Conservation (phyloP, 2,888 invertebrate genomes). For the Sphinx pinastri region DNA sequence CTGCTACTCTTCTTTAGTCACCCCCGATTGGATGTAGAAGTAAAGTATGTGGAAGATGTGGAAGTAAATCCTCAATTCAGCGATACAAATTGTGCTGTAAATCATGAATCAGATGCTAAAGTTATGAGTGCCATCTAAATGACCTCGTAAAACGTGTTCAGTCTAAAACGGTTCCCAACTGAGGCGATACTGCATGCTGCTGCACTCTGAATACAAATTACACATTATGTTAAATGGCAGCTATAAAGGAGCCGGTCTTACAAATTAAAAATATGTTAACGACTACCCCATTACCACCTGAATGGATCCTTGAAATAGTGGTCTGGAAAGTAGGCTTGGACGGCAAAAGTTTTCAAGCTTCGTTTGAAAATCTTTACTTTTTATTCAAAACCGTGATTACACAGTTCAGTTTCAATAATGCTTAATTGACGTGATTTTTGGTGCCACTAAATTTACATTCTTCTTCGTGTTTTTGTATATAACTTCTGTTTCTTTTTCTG, state of each 20-base stretch:
- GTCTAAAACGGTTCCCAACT: background rate
- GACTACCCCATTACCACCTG: background rate
- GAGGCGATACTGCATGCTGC: background rate
- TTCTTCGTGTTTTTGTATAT: background rate
- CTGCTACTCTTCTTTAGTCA: too few relatives aligned
- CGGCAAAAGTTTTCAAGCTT: background rate
- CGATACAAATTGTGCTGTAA: background rate
- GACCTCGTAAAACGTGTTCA: background rate
- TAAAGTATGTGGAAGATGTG: too few relatives aligned
- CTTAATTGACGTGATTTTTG: background rate
- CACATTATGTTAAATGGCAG: background rate
- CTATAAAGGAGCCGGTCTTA: background rate
- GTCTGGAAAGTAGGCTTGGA: background rate
- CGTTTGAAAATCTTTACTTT: background rate
- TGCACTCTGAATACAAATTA: background rate
- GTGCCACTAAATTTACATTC: background rate
- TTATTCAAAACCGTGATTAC: background rate
- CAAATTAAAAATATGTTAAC: background rate
- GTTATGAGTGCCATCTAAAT: background rate
- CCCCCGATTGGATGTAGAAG: too few relatives aligned
- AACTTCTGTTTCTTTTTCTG: too few relatives aligned
- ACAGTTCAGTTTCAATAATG: background rate
- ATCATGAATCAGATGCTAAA: background rate
- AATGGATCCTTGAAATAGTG: background rate
- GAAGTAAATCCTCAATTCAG: too few relatives aligned